A percentile compares a stretch with the other conserved stretches of the same genome.
Evolutionary conservation across 2,888 invertebrate species (phyloP).

Genomic region (Sesia bembeciformis): DNA sequence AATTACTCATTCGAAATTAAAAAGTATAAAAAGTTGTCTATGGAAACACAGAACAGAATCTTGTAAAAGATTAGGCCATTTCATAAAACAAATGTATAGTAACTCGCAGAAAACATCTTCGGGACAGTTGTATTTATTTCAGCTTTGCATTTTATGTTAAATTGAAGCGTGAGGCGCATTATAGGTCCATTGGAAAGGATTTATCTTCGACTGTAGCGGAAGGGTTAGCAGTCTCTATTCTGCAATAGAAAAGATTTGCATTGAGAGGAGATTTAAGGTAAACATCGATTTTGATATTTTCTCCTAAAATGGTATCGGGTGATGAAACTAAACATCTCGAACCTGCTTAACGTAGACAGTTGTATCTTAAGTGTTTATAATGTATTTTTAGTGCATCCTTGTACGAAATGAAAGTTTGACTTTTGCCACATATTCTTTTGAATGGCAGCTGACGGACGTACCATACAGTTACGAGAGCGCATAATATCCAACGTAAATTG

Average conservation of each 20-base stretch:
- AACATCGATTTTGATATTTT: constrained; percentile 74
- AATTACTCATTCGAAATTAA: constrained; percentile 55
- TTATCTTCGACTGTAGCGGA: constrained; percentile 64
- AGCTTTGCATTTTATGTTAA: constrained; percentile 73
- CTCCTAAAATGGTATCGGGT: constrained; percentile 50
- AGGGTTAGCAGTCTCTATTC: constrained; percentile 71
- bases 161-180: constrained; percentile 68
- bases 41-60: constrained; percentile 74
- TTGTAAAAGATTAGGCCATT: constrained; percentile 76
- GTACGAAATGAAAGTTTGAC: constrained; percentile 74
- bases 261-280: constrained; percentile 73
- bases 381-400: constrained; percentile 73
- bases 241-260: constrained; percentile 72
- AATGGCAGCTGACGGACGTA: constrained; percentile 73
- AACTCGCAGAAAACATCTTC: constrained; percentile 74
- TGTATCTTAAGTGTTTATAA: constrained; percentile 54
- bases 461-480: constrained; percentile 58
- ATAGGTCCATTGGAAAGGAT: constrained; percentile 63
- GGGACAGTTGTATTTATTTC: constrained; percentile 74
- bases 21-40: constrained; percentile 61
- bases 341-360: constrained; percentile 27
- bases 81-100: constrained; percentile 76
- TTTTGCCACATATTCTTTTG: constrained; percentile 75
- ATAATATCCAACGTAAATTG: constrained; percentile 50
- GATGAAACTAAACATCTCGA: constrained; percentile 32